Evolutionary conservation across 2,888 invertebrate genomes (phyloP), one percentile per base, ranked within the genome.

Genomic region (Achlya flavicornis): DNA sequence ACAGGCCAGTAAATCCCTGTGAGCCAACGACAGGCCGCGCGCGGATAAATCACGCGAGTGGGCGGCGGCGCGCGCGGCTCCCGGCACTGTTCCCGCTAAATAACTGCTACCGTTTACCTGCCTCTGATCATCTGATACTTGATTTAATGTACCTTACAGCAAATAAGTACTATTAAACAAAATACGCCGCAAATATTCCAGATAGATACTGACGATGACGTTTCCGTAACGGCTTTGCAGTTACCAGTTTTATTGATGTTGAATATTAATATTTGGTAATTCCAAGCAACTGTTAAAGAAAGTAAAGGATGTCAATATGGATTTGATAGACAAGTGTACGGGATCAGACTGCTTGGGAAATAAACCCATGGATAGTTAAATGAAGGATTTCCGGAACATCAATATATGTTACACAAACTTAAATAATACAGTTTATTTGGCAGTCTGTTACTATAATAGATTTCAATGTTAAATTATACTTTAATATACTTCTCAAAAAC

Each of bases 51-150:
- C 91, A 91, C 89, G 76, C 66, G 72, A 79, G 92, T 91, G 92
- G 92, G 92, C 88, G 91, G 85, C 80, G 74, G 75, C 75, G 70
- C 64, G 66, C 69, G 67, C 72, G 74, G 81, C 85, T 82, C 79
- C 85, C 79, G 84, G 80, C 84, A 77, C 80, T 80, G 80, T 80
- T 80, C 81, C 81, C 74, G 87, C 87, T 87, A 85, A 88, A 87
- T 89, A 89, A 88, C 91, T 83, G 93, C 93, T 93, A 93, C 93
- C 91, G 93, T 92, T 92, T 91, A 88, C 92, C 85, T 90, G 88
- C 87, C 86, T 80, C 86, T 85, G 92, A 92, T 91, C 92, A 90
- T 90, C 91, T 89, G 91, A 92, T 92, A 91, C 86, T 87, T 91
- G 92, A 92, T 91, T 91, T 92, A 92, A 88, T 88, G 84, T 81